Evolutionary conservation across 1,140 invertebrate species (phyloP).

Genomic region (Oscheius sp.): DNA sequence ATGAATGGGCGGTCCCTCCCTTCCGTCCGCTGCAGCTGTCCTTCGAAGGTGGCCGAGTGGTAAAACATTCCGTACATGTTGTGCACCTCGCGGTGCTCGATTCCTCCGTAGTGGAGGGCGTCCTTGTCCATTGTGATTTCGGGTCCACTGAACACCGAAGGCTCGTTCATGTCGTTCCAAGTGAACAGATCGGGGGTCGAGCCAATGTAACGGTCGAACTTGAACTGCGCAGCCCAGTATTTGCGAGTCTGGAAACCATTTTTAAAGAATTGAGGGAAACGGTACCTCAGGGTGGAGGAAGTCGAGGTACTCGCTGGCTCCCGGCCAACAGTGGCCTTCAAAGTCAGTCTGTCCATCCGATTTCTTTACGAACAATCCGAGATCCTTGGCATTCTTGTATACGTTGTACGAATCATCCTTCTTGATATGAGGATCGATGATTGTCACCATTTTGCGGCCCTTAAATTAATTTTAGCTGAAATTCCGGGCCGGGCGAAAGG

Average conservation of each 20-base stretch:
- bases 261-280: neutral
- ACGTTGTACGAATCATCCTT: constrained; percentile 59
- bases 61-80: constrained; percentile 80
- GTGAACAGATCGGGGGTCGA: constrained; percentile 84
- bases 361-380: constrained; percentile 76
- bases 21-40: constrained; percentile 72
- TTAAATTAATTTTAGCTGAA: constrained; percentile 63
- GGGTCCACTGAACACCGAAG: constrained; percentile 95
- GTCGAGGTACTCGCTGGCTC: constrained; percentile 85
- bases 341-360: constrained; percentile 82
- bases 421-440: constrained; percentile 98
- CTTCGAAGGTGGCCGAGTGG: constrained; percentile 71
- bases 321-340: constrained; percentile 93
- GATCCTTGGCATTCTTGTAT: constrained; percentile 75
- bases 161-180: constrained; percentile 99
- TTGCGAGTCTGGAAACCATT: constrained; percentile 65
- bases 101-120: constrained; percentile 77
- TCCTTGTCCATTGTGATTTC: constrained; percentile 71
- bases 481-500: neutral
- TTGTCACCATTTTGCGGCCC: constrained; percentile 87
- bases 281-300: constrained; percentile 77
- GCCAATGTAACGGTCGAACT: constrained; percentile 74
- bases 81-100: constrained; percentile 90
- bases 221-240: constrained; percentile 81
- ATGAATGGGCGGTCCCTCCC: constrained; percentile 80